Evolutionary conservation across 2,797 vertebrate genomes (phyloP).

Genomic region (Monodelphis domestica): DNA sequence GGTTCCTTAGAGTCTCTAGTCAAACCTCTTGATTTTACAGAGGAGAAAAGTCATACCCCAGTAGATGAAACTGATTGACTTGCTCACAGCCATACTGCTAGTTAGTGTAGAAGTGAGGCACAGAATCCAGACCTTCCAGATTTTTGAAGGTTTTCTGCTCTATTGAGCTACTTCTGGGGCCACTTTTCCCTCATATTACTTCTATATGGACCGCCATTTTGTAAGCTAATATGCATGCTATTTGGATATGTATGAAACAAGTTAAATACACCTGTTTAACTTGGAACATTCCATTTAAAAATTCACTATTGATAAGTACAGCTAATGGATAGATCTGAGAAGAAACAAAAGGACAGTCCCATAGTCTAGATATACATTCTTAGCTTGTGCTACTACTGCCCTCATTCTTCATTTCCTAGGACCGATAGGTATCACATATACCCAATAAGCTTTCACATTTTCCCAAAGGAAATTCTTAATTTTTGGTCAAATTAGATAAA

Average conservation of each 20-base stretch:
- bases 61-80: neutral
- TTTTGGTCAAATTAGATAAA: slow-evolving; percentile 14
- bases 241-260: neutral
- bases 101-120: neutral
- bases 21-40: neutral
- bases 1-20: neutral
- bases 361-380: neutral
- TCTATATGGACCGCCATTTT: neutral
- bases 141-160: neutral
- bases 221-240: neutral
- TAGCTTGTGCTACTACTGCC: neutral
- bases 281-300: neutral
- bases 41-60: neutral
- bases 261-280: neutral
- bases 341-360: neutral
- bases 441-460: slow-evolving; percentile 40
- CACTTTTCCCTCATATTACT: neutral
- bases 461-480: neutral
- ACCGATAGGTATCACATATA: slow-evolving; percentile 5
- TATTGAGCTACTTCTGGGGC: neutral
- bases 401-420: neutral
- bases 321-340: neutral
- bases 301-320: neutral
- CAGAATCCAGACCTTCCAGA: neutral
- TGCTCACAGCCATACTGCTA: neutral